Percentiles rank a stretch among this genome's conserved stretches.
These are phyloP conservation scores for Trichomycterus rosablanca DNA, from an alignment of 2,113 vertebrate genomes.

Conservation along the genomic window DNA sequence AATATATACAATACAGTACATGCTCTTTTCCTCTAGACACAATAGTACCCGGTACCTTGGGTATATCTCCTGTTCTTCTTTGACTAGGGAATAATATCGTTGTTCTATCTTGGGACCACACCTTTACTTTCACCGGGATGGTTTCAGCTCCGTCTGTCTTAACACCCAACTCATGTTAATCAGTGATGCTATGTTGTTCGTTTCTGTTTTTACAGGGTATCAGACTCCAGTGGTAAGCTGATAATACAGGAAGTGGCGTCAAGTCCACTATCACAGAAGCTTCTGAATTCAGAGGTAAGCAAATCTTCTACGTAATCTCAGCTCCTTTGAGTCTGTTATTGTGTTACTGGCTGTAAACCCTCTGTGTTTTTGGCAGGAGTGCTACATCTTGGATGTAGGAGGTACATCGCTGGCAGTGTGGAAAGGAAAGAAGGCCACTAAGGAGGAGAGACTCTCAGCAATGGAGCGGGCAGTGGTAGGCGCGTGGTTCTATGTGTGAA, in stretches of 20 bases:
- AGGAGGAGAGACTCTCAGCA: conserved; percentile 71
- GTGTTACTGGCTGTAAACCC: background rate
- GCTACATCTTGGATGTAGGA: conserved; percentile 80
- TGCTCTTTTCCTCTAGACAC: too few species aligned
- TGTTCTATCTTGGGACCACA: too few species aligned
- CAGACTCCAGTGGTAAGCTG: conserved; percentile 71
- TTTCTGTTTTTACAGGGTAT: conserved; percentile 68
- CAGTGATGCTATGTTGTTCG: too few species aligned
- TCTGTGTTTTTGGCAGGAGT: conserved; percentile 68
- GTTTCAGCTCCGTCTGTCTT: too few species aligned
- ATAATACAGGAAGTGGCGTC: conserved; percentile 83
- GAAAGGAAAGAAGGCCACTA: conserved; percentile 80
- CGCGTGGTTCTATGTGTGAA: background rate
- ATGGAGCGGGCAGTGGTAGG: conserved; percentile 81
- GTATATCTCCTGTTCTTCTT: too few species aligned
- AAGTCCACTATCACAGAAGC: conserved; percentile 79
- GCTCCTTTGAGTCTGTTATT: background rate
- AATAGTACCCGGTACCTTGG: too few species aligned
- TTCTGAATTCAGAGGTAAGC: conserved; percentile 78
- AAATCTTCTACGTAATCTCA: background rate
- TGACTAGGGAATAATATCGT: too few species aligned
- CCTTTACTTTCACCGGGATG: too few species aligned
- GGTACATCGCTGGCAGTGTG: conserved; percentile 80
- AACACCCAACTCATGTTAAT: too few species aligned
- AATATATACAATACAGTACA: too few species aligned